phyloP scores from a whole-genome alignment of 2,888 invertebrate genomes.

The Acutogordius australiensis region DNA sequence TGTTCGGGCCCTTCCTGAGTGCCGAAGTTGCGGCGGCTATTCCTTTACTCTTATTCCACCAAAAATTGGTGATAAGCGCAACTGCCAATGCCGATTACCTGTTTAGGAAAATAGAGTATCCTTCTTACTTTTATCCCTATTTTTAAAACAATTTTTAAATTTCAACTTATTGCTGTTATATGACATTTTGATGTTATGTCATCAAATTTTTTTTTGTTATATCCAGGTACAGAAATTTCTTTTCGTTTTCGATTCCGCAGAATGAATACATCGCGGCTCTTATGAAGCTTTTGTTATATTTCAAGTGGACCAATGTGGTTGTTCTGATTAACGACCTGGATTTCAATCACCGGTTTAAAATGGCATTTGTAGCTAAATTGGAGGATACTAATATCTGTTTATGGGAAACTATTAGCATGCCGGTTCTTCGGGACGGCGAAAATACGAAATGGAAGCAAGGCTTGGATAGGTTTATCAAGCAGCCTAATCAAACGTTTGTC shows the following conservation, averaged over 20 bases:
- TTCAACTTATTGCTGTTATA: background rate
- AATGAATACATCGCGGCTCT: background rate
- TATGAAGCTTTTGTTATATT: background rate
- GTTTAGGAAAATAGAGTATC: no score
- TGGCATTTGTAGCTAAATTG: background rate
- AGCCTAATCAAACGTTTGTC: conserved; percentile 1
- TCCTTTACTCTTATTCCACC: background rate
- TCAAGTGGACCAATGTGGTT: background rate
- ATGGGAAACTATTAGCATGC: background rate
- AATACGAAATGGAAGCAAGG: no score
- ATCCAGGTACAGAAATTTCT: background rate
- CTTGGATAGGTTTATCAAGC: background rate
- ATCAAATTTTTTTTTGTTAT: background rate
- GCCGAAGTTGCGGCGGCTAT: background rate
- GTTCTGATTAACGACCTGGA: background rate
- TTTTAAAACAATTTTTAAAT: background rate
- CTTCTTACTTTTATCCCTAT: no score
- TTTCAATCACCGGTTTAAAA: background rate
- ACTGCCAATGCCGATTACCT: background rate
- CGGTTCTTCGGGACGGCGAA: background rate
- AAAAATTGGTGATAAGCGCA: background rate
- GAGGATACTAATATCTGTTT: background rate
- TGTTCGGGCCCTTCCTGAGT: background rate
- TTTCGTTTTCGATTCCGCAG: background rate
- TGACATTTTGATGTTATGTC: no score